Conservation (phyloP, 2,888 invertebrate genomes). For the Lasioglossum villosulum region DNA sequence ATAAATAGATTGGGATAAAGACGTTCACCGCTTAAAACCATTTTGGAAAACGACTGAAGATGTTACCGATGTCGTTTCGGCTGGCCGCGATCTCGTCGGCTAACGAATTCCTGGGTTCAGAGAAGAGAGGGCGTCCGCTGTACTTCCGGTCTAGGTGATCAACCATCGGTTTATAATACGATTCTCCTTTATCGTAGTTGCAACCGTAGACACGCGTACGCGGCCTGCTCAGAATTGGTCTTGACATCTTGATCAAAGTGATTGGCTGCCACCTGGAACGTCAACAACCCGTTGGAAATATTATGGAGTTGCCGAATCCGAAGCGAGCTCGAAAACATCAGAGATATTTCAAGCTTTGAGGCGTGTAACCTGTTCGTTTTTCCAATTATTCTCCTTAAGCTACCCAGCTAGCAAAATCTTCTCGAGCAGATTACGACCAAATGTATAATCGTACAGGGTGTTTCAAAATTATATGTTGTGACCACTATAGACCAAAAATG, state of each 20-base stretch:
- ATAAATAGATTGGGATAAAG: conserved; percentile 46
- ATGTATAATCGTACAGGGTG: background rate
- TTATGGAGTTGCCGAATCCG: background rate
- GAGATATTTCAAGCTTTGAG: background rate
- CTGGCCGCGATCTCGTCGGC: conserved; percentile 86
- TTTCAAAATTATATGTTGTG: too few relatives aligned
- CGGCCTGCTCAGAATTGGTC: conserved; percentile 86
- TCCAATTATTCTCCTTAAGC: background rate
- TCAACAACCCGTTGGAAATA: background rate
- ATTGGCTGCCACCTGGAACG: conserved; percentile 59
- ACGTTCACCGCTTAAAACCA: conserved; percentile 82
- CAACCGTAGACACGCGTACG: conserved; percentile 94
- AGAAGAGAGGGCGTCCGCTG: conserved; percentile 85
- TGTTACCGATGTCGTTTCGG: conserved; percentile 85
- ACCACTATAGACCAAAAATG: too few relatives aligned
- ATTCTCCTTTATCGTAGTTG: conserved; percentile 94
- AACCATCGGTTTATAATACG: conserved; percentile 92
- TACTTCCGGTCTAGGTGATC: conserved; percentile 91
- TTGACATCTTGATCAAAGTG: conserved; percentile 78
- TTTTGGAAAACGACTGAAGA: conserved; percentile 84
- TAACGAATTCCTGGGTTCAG: conserved; percentile 84
- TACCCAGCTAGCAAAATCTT: background rate
- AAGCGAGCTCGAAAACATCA: background rate
- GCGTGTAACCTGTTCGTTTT: background rate
- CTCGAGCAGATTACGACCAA: too few relatives aligned